These are phyloP conservation scores for Neoniphon sammara DNA, from an alignment of 2,797 vertebrate genomes.

Conservation along the genomic window DNA sequence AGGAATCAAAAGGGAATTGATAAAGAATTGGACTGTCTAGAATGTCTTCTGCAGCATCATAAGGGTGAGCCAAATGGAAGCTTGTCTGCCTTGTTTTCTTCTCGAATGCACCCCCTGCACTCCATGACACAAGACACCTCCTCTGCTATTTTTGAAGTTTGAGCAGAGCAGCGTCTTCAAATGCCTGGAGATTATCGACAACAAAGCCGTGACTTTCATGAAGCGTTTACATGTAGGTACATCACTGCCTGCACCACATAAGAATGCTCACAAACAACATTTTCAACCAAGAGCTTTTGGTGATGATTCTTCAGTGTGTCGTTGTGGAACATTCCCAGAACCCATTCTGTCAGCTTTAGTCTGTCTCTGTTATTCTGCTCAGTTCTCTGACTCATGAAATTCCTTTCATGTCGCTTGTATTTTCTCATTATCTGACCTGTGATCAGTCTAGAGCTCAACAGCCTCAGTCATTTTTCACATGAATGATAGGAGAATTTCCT, in stretches of 20 bases:
- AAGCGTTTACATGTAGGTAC: slow-evolving; percentile 20
- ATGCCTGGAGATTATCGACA: slow-evolving; percentile 22
- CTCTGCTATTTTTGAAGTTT: background rate
- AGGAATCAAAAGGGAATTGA: too few species aligned
- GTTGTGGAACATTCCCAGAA: slow-evolving; percentile 5
- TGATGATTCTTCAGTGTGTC: background rate
- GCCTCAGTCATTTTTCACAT: background rate
- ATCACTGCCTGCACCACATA: slow-evolving; percentile 36
- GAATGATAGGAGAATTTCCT: background rate
- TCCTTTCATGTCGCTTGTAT: background rate
- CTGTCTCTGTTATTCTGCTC: too few species aligned
- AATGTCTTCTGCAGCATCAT: too few species aligned
- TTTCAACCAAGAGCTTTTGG: too few species aligned
- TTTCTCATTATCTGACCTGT: background rate
- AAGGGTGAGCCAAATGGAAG: too few species aligned
- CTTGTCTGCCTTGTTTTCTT: slow-evolving; percentile 10
- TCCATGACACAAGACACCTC: slow-evolving; percentile 7
- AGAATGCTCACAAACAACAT: slow-evolving; percentile 1
- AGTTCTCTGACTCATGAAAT: too few species aligned
- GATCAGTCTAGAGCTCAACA: too few species aligned
- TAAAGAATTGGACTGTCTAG: too few species aligned
- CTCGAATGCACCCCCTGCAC: background rate
- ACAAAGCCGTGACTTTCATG: slow-evolving; percentile 23
- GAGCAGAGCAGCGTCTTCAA: slow-evolving; percentile 12
- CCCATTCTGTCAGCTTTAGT: too few species aligned